Evolutionary conservation across 2,797 vertebrate genomes (phyloP), one percentile per base, ranked within the genome.

Genomic region (Tragopan temminckii): DNA sequence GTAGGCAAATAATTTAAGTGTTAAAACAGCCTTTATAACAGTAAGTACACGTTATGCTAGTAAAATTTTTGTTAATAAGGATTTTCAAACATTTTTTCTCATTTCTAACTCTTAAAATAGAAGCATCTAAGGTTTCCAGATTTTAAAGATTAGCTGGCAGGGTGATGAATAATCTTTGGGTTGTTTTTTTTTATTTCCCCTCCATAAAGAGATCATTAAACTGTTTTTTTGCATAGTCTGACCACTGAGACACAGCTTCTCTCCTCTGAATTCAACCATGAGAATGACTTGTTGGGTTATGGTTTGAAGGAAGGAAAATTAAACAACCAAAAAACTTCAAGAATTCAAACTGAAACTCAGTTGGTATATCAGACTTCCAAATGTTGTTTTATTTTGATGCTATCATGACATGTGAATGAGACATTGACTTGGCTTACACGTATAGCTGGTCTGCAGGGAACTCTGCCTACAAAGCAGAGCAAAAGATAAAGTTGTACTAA

Each of bases 81-180:
- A 81, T 89, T 97, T 94, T 89, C 43, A 81, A 61, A 67, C 46
- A 72, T 91, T 80, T 69, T n/a, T 80, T 82, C 76, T 67, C 79
- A 84, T 83, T 90, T 89, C 66, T 89, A 6, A 52, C 15, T 88
- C 19, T 48, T 89, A 92, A 93, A 88, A 79, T 64, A 40, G 40
- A 76, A 75, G 33, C 75, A 57, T 90, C 86, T 91, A 61, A 61
- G 11, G 29, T 92, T 95, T 93, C 89, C 43, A 75, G 92, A 88
- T 95, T 85, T 86, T 70, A 31, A 89, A 67, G 70, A 85, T 91
- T 95, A 88, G n/a, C 74, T 91, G 84, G 40, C 43, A 50, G 57
- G 52, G 57, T 61, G 70, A 84, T 67, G 57, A 91, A 79, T 83
- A 85, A 94, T 90, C 21, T 78, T 53, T 31, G 17, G 17, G 52